Conservation (phyloP, 2,797 vertebrate species). For the Sebastes flavidus region DNA sequence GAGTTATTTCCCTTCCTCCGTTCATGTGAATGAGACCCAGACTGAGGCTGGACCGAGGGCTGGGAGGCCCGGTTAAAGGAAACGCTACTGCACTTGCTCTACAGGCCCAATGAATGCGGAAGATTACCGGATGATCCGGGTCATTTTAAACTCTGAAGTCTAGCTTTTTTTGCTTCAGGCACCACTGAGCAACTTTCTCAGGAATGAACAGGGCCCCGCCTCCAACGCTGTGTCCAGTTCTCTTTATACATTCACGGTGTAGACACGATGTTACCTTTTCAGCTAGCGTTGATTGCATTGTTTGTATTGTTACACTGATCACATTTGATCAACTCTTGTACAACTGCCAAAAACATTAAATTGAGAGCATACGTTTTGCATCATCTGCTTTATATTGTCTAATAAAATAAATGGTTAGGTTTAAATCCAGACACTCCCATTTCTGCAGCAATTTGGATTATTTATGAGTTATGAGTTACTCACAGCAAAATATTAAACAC, state of each 20-base stretch:
- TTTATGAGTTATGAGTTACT: neutral
- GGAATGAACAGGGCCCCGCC: too few relatives aligned
- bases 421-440: neutral
- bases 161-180: too few relatives aligned
- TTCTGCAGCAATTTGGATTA: neutral
- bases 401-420: neutral
- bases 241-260: neutral
- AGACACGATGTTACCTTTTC: neutral
- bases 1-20: too few relatives aligned
- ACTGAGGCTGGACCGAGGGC: too few relatives aligned
- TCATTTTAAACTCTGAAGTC: too few relatives aligned
- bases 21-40: too few relatives aligned
- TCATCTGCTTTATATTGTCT: neutral
- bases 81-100: too few relatives aligned
- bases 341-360: neutral
- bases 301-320: neutral
- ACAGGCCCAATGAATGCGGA: too few relatives aligned
- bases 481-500: neutral
- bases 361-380: neutral
- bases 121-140: too few relatives aligned
- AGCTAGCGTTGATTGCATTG: neutral
- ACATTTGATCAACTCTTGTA: neutral
- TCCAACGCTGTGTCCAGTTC: too few relatives aligned
- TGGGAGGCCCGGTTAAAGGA: too few relatives aligned
- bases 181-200: too few relatives aligned